Evolutionary conservation across 2,797 vertebrate genomes (phyloP), one percentile per base, ranked within the genome.

Genomic region (Lepilemur septentrionalis): DNA sequence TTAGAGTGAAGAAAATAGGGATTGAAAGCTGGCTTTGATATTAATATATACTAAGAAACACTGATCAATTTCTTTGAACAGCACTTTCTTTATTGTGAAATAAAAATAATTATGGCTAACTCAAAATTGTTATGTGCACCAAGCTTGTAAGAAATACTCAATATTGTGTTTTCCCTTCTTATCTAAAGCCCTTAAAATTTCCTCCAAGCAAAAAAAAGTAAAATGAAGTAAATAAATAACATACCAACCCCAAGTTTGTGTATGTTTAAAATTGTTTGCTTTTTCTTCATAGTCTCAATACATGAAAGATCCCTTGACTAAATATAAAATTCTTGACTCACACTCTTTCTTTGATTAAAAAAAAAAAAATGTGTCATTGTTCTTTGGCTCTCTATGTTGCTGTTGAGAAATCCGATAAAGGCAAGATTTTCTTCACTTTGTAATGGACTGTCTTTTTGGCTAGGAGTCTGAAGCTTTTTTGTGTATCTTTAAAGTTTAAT

Each of bases 221-320:
- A 95, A 84, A 83, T 38, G 70, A 94, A 93, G 25, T 50, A 81
- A 91, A 70, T 93, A 87, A 84, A 69, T 88, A 92, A 85, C 48
- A 93, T 18, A 59, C 25, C 41, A 85, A 32, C 12, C 38, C 17
- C 28, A 73, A 69, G 17, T 55, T 28, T 30, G 82, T 52, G 1
- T 13, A 52, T 61, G 30, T 84, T 97, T 91, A 93, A 73, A 69
- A 46, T 1, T 81, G 3, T 70, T 48, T 93, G 23, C n/a, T 61
- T 87, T 46, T 75, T 70, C 32, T 73, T 80, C 43, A 72, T 50
- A 30, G 25, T 52, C 38, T 88, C 22, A 7, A 55, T 73, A 72
- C 3, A 7, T 52, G 61, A 69, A 87, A 46, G 52, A 48, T 28
- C 75, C 12, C 43, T 76, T 65, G 17, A 84, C 32, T 73, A 17